A percentile compares a stretch with the other conserved stretches of the same genome.
These are phyloP conservation scores for Hippopotamyrus pictus DNA, from an alignment of 2,797 vertebrate species.

Conservation along the genomic window DNA sequence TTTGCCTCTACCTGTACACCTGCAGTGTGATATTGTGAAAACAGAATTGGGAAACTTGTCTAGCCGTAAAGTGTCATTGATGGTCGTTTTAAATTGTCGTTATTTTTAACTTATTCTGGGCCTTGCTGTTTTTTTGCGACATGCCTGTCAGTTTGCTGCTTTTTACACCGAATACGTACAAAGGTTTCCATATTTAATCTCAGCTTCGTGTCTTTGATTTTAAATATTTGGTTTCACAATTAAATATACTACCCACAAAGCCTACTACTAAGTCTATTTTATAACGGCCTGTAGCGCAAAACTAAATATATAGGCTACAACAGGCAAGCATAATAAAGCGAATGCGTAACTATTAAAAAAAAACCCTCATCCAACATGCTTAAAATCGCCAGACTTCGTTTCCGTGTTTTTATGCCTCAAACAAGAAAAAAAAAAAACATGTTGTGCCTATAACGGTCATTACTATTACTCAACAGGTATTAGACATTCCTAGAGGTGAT, in stretches of 20 bases:
- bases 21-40: not conserved
- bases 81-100: not conserved
- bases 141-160: not conserved
- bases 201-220: not conserved
- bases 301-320: not conserved
- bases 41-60: not conserved
- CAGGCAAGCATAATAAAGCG: not conserved
- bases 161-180: not conserved
- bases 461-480: constrained; percentile 8
- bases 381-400: not conserved
- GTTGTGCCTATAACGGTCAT: constrained; percentile 2
- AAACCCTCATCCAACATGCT: not conserved
- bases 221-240: not conserved
- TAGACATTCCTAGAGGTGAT: not conserved
- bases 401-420: not conserved
- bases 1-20: not conserved
- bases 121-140: not conserved
- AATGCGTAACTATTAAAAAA: not conserved
- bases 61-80: not conserved
- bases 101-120: not conserved
- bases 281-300: not conserved
- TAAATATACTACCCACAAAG: not conserved
- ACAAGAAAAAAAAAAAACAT: not conserved
- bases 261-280: not conserved
- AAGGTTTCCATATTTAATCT: not conserved